phyloP scores from a whole-genome alignment of 2,113 vertebrate genomes.

The Urocolius indicus region DNA sequence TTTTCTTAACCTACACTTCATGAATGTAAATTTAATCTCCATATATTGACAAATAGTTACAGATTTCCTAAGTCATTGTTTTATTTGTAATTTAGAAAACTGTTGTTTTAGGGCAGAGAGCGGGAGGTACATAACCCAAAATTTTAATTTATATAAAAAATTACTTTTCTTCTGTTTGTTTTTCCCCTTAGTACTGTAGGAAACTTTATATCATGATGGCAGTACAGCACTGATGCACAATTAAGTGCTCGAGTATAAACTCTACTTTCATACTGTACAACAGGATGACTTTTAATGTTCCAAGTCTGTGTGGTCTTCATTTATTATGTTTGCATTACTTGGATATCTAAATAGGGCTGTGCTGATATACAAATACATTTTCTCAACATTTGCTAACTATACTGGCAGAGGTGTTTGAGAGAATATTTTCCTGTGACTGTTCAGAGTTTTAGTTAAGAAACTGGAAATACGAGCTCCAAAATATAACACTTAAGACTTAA shows the following conservation, averaged over 20 bases:
- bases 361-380: background rate
- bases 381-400: background rate
- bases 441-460: background rate
- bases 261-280: background rate
- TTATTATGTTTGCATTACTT: background rate
- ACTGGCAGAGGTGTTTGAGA: background rate
- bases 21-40: background rate
- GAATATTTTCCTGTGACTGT: background rate
- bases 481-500: background rate
- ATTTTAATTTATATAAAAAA: background rate
- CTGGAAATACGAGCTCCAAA: conserved; percentile 13
- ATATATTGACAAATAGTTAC: background rate
- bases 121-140: background rate
- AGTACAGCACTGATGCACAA: background rate
- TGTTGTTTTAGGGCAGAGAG: background rate
- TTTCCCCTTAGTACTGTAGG: background rate
- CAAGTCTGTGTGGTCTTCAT: conserved; percentile 9
- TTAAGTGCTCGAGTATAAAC: background rate
- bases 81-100: background rate
- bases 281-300: background rate
- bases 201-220: background rate
- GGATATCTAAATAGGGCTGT: background rate
- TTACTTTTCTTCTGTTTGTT: background rate
- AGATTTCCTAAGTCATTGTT: background rate
- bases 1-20: background rate